These are phyloP conservation scores for Camelus dromedarius DNA, from an alignment of 2,113 vertebrate genomes.

Conservation along the genomic window DNA sequence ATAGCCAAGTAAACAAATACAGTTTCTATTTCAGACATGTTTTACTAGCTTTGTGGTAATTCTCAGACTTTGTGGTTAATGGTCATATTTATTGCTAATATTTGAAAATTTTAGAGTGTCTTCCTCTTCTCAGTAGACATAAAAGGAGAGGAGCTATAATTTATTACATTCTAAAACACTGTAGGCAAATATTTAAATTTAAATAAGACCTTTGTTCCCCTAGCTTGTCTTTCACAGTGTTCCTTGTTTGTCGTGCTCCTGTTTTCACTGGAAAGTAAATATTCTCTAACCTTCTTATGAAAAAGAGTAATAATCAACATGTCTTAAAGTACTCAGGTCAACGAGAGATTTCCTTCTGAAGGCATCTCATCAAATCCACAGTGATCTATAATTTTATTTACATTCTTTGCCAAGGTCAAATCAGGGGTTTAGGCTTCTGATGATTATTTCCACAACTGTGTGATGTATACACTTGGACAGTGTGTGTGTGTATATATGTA, in stretches of 20 bases:
- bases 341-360: not conserved
- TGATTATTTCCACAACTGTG: not conserved
- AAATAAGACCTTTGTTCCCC: constrained; percentile 34
- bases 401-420: not conserved
- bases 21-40: not conserved
- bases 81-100: constrained; percentile 47
- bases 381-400: constrained; percentile 14
- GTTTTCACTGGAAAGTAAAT: constrained; percentile 35
- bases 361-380: not conserved
- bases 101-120: constrained; percentile 49
- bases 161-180: constrained; percentile 58
- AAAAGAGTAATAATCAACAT: not conserved
- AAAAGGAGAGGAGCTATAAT: constrained; percentile 31
- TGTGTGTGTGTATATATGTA: not conserved
- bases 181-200: constrained; percentile 60
- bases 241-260: constrained; percentile 25
- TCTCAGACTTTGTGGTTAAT: constrained; percentile 53
- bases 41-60: constrained; percentile 24
- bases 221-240: constrained; percentile 37
- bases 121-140: constrained; percentile 27
- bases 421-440: not conserved
- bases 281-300: not conserved
- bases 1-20: constrained; percentile 29
- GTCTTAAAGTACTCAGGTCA: not conserved
- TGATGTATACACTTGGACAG: not conserved